Evolutionary conservation across 2,888 invertebrate genomes (phyloP), one percentile per base, ranked within the genome.

Genomic region (Orthonychiurus folsomi): DNA sequence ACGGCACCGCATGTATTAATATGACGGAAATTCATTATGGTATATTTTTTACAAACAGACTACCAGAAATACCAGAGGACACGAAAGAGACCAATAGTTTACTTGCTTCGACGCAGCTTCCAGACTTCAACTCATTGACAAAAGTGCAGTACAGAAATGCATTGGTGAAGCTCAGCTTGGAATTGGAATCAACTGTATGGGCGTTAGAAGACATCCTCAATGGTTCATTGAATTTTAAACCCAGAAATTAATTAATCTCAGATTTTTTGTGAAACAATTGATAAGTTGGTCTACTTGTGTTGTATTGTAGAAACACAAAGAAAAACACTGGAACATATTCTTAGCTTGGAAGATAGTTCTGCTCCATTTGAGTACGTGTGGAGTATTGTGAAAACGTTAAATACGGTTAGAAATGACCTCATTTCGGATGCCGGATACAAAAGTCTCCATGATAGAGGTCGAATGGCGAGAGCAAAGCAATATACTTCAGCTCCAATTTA

Each of bases 321-420:
- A 12, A 9, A 15, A 37, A 56, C 56, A 37, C 2, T 56, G 27
- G 26, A 25, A 12, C 56, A 56, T 9, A 21, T 56, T 20, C 27
- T 27, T 20, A 27, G 28, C 15, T 48, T 59, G 50, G 59, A 59
- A 15, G 3, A 15, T 3, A n/a, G 50, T 5, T 23, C 59, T 3
- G 59, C 37, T 23, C 59, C 21, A 12, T 59, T 60, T 3, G 63
- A 63, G 23, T 83, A 86, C 57, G 89, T 89, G 2, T 93, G 91
- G 90, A 89, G 90, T 12, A 82, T 92, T 72, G 86, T 91, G 0
- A 93, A 92, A 77, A 85, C 88, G 2, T 77, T 94, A 15, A 91
- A 88, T 75, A 79, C 89, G 58, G 87, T 89, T 3, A 88, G 52
- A 5, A 86, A 86, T 73, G 84, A 85, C 0, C 75, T 87, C 15